Conservation (phyloP, 2,888 invertebrate species). For the Ferrisia virgata region DNA sequence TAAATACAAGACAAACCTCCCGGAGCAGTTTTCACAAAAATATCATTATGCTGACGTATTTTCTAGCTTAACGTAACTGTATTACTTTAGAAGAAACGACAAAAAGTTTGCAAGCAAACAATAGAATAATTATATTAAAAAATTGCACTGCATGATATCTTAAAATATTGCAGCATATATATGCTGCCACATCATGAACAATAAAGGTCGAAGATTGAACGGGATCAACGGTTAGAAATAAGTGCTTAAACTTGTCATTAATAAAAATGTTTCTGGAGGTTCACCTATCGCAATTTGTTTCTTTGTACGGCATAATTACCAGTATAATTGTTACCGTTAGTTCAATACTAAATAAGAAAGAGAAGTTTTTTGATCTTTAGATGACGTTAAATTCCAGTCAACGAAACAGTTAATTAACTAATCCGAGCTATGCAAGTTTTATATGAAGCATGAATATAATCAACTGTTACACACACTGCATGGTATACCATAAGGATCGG, state of each 20-base stretch:
- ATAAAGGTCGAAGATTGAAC: background rate
- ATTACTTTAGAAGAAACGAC: background rate
- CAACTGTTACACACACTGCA: background rate
- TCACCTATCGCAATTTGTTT: slow-evolving; percentile 16
- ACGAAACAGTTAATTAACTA: background rate
- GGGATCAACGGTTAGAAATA: background rate
- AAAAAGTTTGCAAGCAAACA: background rate
- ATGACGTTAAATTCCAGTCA: background rate
- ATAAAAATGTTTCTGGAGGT: background rate
- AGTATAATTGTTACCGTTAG: background rate
- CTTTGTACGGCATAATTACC: background rate
- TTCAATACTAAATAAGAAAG: background rate
- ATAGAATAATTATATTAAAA: background rate
- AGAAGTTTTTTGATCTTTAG: background rate
- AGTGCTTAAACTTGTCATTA: background rate
- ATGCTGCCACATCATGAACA: background rate
- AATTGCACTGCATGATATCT: background rate
- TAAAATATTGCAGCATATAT: background rate
- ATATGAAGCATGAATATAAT: background rate
- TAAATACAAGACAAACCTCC: too few relatives aligned
- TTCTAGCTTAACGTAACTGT: background rate
- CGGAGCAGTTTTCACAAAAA: too few relatives aligned
- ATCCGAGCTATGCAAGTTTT: background rate
- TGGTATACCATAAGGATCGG: background rate
- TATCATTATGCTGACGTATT: background rate